Base-by-base conservation (phyloP, 2,888 invertebrate species). In the Xanthorhoe spadicearia region DNA sequence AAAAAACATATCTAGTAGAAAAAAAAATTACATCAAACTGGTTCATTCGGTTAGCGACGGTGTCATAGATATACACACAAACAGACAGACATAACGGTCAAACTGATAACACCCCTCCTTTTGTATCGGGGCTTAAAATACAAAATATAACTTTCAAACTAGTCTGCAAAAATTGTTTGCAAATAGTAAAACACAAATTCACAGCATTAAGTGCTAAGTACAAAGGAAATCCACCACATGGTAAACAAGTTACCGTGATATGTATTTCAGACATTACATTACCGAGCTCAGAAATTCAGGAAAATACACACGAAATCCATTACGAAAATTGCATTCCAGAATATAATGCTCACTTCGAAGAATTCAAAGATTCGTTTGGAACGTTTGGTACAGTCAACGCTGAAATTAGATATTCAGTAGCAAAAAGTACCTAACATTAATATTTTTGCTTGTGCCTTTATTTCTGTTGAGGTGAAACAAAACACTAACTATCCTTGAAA, bases 281-380 rank as follows among this genome's bases (percentile, higher is more conserved):
- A n/a, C 50, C 28, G 28, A 49, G 49, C 35, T 50, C 13, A 57
- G 48, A 61, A 18, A 38, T 52, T 49, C 60, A 48, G 52, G 63
- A 67, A 69, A 59, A 69, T 67, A 67, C 68, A 59, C 55, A 63
- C 53, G 49, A 58, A 54, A 51, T 38, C 70, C 68, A 73, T 69
- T 69, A 67, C 58, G 60, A 68, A 71, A 74, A 74, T 70, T 69
- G 69, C 67, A 69, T 71, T 69, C 56, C 52, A 53, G 38, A 62
- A 70, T 72, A 55, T 71, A 58, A 58, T 58, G 50, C 58, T 9
- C 38, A 50, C 50, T 15, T 68, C 70, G 66, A 69, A 64, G 61
- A 5, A 49, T 18, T 50, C 57, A 35, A 58, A 49, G 49, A 58
- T 50, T 51, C 72, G 67, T 70, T 71, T 53, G 64, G 69, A 61